Base-by-base conservation (phyloP, 2,888 invertebrate genomes). In the Dastarcus helophoroides region DNA sequence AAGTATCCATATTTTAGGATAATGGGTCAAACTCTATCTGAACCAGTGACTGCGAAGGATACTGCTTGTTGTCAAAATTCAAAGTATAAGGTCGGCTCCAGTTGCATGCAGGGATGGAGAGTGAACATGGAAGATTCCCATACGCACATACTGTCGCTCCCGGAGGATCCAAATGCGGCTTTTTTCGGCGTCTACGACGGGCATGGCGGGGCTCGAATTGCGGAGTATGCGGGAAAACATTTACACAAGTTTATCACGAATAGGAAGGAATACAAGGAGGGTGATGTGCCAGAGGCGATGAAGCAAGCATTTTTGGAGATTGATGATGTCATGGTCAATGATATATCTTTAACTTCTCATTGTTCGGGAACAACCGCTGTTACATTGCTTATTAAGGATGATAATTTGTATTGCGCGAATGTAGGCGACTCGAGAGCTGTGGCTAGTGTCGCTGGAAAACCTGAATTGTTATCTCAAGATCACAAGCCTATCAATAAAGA, bases 51-150 rank as follows among this genome's bases (percentile, higher is more conserved):
- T 14, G 74, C 79, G 41, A 88, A 86, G 64, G 81, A 84, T 53
- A 83, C 86, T 1, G 71, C 83, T 6, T 79, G 78, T 59, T 83
- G 84, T 50, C 77, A 81, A 57, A 83, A 85, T 57, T 62, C 69
- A 14, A 65, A 70, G 21, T 70, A 69, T 42, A 64, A 71, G 48
- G 91, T 98, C 3, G 97, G 91, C n/a, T 89, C 93, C 2, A 93
- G 93, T 11, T 93, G 89, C 56, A 98, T 98, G 97, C 98, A 99
- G 64, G 98, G 98, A 60, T 99, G 98, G 98, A 68, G 98, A 39
- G 81, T 94, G 33, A 89, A 89, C 43, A 98, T 99, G 98, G 98
- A 98, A 66, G 98, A 98, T 64, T 88, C 93, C 0, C 98, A 99
- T 59, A 93, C 94, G 27, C 93, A 95, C 51, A 83, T 98, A 44